Evolutionary conservation across 1,140 invertebrate genomes (phyloP), one percentile per base, ranked within the genome.

Genomic region (Camponotus pennsylvanicus): DNA sequence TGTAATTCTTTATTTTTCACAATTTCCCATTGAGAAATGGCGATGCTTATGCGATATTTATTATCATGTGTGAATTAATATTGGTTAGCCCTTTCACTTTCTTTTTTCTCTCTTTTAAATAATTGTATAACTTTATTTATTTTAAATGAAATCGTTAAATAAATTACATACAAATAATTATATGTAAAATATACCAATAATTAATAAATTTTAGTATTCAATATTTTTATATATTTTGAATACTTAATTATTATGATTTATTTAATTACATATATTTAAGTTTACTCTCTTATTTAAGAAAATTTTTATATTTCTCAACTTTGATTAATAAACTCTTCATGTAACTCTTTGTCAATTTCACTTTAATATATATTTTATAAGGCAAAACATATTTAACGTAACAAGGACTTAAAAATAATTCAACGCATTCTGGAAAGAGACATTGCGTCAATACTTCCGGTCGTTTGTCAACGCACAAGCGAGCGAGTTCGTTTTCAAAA

Each of bases 391-490:
- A 40, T 15, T 52, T 67, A 49, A 45, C 45, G 13, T 79, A 67
- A 79, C 21, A n/a, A 49, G 15, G 7, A 63, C 15, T 77, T 45
- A 27, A 79, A 79, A 79, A 67, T 67, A 79, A 42, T 34, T 40
- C 11, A 76, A 45, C n/a, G 21, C 42, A 79, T 21, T 67, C 18
- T 13, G 55, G 15, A 45, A 9, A 18, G 34, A 67, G 15, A 67
- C 40, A n/a, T 27, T 42, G 27, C 15, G 15, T 66, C 42, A 9
- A n/a, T 79, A 79, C 21, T 79, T 79, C 77, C 77, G 77, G 77
- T 13, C 34, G 64, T 79, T 67, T 79, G 77, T 79, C 77, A 79
- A n/a, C 63, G 32, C 7, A 67, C 42, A 11, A 79, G 42, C 45
- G 63, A 27, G 27, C 27, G 27, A 1, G 40, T 21, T 34, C 52